Evolutionary conservation across 2,113 vertebrate species (phyloP), one percentile per base, ranked within the genome.

Genomic region (Corythaeola cristata): DNA sequence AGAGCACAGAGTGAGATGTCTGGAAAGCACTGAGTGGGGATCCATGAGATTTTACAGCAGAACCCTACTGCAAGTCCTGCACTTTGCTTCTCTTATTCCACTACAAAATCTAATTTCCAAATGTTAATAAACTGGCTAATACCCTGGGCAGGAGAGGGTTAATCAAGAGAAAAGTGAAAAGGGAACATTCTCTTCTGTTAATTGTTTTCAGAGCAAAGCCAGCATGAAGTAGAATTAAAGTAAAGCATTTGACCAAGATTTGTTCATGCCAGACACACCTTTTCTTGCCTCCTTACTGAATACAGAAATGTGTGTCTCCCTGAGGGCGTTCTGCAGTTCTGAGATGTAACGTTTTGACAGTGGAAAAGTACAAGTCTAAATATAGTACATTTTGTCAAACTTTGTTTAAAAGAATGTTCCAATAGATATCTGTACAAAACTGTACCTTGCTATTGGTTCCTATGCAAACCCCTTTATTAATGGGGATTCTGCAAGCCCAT

Each of bases 321-420:
- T 53, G 28, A 84, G 88, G 94, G 68, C 53, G 66, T 68, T 94
- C 77, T 94, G 59, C 85, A 13, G 47, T 78, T 93, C 78, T 85
- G 85, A 95, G 41, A 77, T 86, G 67, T 27, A 88, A 78, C 0
- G 0, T 62, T 89, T 79, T 93, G 85, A 96, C 89, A 93, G 77
- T 85, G 91, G 96, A 96, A 97, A 95, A 96, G 63, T 94, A 96
- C 87, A 95, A 72, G 27, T 35, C 88, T 95, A 79, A 96, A 87
- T 71, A 83, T 49, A 88, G 87, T 8, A 27, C 22, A 33, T 82
- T 91, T 89, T 85, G 53, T 71, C 66, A 85, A 94, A 94, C 24
- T 67, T 73, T 63, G n/a, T 86, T 86, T 75, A 79, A 64, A 85
- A 88, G 41, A 92, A 86, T 56, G 22, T 75, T 90, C 60, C 37